Percentiles rank a stretch among this genome's conserved stretches.
Evolutionary conservation across 2,797 vertebrate species (phyloP).

Genomic region (Philypnodon macrostomus): DNA sequence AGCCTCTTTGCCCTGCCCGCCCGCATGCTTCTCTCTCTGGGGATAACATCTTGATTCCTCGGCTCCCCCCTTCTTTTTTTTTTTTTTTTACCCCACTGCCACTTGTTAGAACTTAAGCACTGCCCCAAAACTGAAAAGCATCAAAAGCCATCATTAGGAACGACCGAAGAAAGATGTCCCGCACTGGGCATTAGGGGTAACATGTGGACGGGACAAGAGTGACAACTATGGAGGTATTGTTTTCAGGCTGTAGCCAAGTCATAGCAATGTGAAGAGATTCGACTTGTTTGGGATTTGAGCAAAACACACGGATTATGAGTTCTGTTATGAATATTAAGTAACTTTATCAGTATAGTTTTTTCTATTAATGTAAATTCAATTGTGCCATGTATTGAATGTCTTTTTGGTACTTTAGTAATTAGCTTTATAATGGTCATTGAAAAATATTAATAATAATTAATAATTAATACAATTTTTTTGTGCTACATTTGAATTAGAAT

Average conservation of each 20-base stretch:
- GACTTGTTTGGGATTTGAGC: neutral
- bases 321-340: neutral
- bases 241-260: conserved; percentile 5
- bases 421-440: neutral
- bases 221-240: conserved; percentile 16
- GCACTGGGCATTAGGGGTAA: conserved; percentile 25
- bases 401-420: too few species aligned
- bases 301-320: neutral
- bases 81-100: conserved; percentile 14
- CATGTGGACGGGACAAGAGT: conserved; percentile 44
- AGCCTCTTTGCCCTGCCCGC: conserved; percentile 32
- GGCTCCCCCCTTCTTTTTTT: too few species aligned
- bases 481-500: too few species aligned
- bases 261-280: conserved; percentile 4
- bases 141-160: neutral
- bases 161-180: conserved; percentile 12
- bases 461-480: too few species aligned
- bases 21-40: conserved; percentile 8
- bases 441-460: neutral
- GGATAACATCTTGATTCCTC: conserved; percentile 40
- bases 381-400: too few species aligned
- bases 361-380: too few species aligned
- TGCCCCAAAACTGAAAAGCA: neutral
- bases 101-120: conserved; percentile 31
- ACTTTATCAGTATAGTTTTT: neutral